Evolutionary conservation across 1,140 invertebrate species (phyloP).

Genomic region (Brachionus sp.): DNA sequence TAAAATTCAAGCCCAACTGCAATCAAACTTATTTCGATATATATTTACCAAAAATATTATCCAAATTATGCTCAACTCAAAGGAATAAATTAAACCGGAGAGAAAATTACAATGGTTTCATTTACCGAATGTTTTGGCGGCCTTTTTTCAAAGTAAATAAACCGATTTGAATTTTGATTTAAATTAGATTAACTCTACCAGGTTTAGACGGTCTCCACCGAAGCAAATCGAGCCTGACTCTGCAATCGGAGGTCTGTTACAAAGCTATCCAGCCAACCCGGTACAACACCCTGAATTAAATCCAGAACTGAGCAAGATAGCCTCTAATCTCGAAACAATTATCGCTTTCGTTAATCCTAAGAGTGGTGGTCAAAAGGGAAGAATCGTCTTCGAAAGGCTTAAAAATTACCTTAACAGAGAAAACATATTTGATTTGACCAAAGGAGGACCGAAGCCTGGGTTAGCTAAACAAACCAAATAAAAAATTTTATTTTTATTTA

Average conservation of each 20-base stretch:
- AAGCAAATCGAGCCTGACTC: constrained; percentile 42
- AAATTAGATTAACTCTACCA: not conserved
- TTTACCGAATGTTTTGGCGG: constrained; percentile 41
- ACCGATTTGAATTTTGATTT: not conserved
- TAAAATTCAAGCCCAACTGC: not conserved
- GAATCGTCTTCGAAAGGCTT: constrained; percentile 29
- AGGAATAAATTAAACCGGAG: not conserved
- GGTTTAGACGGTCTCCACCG: constrained; percentile 26
- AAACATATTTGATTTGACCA: constrained; percentile 42
- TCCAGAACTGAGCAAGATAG: constrained; percentile 21
- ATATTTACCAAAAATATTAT: not conserved
- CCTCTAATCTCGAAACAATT: not conserved
- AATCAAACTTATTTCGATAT: not conserved
- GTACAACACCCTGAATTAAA: constrained; percentile 43
- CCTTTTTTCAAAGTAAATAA: constrained; percentile 12
- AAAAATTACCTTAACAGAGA: constrained; percentile 5
- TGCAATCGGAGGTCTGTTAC: constrained; percentile 30
- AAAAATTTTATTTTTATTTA: not conserved
- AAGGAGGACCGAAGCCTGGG: constrained; percentile 21
- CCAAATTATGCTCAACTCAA: not conserved
- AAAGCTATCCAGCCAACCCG: constrained; percentile 37
- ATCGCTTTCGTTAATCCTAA: constrained; percentile 46
- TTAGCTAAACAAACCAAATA: not conserved
- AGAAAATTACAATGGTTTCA: constrained; percentile 30
- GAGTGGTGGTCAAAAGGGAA: constrained; percentile 42